phyloP scores from a whole-genome alignment of 2,797 vertebrate genomes.

The Amblyopsis hoosieri region DNA sequence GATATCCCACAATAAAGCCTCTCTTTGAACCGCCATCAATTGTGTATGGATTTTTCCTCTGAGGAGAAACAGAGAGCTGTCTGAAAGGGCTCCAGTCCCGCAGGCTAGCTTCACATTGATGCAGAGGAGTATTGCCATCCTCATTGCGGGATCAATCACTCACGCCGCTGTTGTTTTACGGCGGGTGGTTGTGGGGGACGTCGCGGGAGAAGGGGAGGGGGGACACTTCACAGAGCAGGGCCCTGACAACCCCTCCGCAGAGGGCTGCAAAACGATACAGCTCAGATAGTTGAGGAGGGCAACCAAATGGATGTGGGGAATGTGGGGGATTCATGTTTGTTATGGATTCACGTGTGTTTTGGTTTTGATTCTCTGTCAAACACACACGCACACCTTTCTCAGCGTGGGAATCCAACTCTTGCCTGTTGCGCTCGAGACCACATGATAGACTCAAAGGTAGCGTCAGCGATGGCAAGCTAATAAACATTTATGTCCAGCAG shows the following conservation, averaged over 20 bases:
- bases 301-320: slow-evolving; percentile 28
- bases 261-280: slow-evolving; percentile 77
- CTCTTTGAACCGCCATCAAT: slow-evolving; percentile 81
- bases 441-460: too few species aligned
- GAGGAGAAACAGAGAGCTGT: slow-evolving; percentile 80
- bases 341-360: slow-evolving; percentile 50
- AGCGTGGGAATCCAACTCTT: too few species aligned
- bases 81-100: slow-evolving; percentile 79
- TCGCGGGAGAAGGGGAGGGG: slow-evolving; percentile 8
- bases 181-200: slow-evolving; percentile 23
- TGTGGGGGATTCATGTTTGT: slow-evolving; percentile 47
- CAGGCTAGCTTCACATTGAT: slow-evolving; percentile 81
- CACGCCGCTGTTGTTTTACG: slow-evolving; percentile 80
- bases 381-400: slow-evolving; percentile 25
- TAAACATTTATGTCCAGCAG: too few species aligned
- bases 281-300: slow-evolving; percentile 72
- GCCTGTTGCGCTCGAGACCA: too few species aligned
- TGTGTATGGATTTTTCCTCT: slow-evolving; percentile 82
- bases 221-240: slow-evolving; percentile 77
- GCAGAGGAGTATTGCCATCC: slow-evolving; percentile 81
- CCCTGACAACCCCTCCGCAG: slow-evolving; percentile 77
- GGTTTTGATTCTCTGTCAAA: slow-evolving; percentile 60
- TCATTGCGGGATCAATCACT: slow-evolving; percentile 81
- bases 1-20: slow-evolving; percentile 82
- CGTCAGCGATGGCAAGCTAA: too few species aligned